Percentiles rank a stretch among this genome's conserved stretches.
phyloP scores from a whole-genome alignment of 2,113 vertebrate species.

The Corythaeola cristata region DNA sequence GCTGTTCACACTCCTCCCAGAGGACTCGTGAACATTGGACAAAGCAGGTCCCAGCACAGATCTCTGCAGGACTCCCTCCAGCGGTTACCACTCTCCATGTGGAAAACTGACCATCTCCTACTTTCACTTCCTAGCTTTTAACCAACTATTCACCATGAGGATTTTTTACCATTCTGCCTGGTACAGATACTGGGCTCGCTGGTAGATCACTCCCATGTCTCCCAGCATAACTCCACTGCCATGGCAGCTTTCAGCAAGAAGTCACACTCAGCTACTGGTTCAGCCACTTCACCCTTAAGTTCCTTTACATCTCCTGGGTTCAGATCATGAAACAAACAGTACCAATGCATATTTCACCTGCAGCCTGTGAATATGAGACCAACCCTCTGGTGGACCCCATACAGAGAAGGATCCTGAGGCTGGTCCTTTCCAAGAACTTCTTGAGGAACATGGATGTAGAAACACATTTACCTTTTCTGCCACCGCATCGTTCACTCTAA shows the following conservation, averaged over 20 bases:
- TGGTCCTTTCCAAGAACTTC: background rate
- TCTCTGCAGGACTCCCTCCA: background rate
- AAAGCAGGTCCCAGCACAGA: background rate
- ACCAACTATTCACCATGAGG: background rate
- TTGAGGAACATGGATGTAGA: background rate
- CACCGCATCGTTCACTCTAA: background rate
- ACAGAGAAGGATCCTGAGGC: background rate
- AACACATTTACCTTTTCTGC: background rate
- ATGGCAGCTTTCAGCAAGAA: background rate
- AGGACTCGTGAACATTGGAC: background rate
- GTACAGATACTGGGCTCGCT: background rate
- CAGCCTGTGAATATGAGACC: background rate
- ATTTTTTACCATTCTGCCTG: background rate
- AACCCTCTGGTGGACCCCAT: background rate
- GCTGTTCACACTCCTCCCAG: background rate
- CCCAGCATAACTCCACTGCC: background rate
- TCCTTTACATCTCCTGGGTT: background rate
- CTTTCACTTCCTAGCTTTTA: background rate
- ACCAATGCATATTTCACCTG: rapidly evolving
- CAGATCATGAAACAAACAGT: background rate
- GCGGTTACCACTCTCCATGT: too few relatives aligned
- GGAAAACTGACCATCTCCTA: background rate
- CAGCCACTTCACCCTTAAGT: background rate
- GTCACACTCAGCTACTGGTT: background rate
- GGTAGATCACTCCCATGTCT: background rate